phyloP scores from a whole-genome alignment of 2,797 vertebrate species.

The Bryconaethiops microstoma region DNA sequence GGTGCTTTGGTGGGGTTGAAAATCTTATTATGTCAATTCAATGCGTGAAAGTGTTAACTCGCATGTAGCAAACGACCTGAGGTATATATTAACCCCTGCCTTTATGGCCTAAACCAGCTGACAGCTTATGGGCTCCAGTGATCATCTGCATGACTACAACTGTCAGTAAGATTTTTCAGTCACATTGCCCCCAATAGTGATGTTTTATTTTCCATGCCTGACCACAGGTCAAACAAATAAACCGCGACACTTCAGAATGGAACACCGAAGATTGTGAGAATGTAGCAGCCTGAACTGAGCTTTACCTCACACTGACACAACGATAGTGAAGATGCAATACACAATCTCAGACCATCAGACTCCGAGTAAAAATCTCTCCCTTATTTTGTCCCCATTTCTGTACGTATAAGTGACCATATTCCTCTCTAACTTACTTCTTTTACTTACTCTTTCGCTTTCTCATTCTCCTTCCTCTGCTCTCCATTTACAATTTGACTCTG shows the following conservation, averaged over 20 bases:
- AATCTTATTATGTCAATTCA: no score
- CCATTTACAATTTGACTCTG: constrained; percentile 12
- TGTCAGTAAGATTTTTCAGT: constrained; percentile 52
- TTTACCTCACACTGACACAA: neutral
- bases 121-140: neutral
- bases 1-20: no score
- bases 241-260: constrained; percentile 62
- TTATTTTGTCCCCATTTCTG: neutral
- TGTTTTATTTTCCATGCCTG: constrained; percentile 66
- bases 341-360: neutral
- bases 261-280: constrained; percentile 68
- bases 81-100: neutral
- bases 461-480: neutral
- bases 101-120: neutral
- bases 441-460: no score
- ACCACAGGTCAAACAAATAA: constrained; percentile 65
- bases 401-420: neutral
- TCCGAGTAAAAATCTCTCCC: neutral
- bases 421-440: constrained; percentile 7
- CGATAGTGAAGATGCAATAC: neutral
- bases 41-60: neutral
- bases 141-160: constrained; percentile 27
- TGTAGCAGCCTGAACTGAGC: constrained; percentile 40
- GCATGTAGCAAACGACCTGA: neutral
- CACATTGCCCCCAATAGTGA: constrained; percentile 46